Percentiles rank a stretch among this genome's conserved stretches.
Conservation (phyloP, 2,797 vertebrate species). For the Cynopterus sphinx region DNA sequence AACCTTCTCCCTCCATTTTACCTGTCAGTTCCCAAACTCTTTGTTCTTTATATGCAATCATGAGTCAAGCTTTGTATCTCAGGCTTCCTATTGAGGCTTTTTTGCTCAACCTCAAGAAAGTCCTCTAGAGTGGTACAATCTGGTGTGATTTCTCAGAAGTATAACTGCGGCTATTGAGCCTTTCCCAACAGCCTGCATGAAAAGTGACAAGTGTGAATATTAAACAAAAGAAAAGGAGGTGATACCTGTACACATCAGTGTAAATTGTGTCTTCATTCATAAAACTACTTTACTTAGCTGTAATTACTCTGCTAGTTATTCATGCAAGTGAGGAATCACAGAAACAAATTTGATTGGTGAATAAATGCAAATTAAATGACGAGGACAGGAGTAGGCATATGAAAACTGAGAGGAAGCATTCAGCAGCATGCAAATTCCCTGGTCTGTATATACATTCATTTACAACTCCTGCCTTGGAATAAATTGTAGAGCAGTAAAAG, state of each 20-base stretch:
- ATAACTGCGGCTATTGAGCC: constrained; percentile 44
- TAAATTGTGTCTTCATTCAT: constrained; percentile 71
- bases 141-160: constrained; percentile 56
- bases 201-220: constrained; percentile 55
- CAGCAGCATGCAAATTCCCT: constrained; percentile 66
- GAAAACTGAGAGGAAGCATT: constrained; percentile 48
- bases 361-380: constrained; percentile 68
- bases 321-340: constrained; percentile 49
- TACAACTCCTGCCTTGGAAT: constrained; percentile 35
- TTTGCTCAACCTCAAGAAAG: background rate
- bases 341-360: constrained; percentile 61
- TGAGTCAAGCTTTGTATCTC: constrained; percentile 25
- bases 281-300: constrained; percentile 5
- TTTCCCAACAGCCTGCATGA: constrained; percentile 46
- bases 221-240: constrained; percentile 55
- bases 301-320: constrained; percentile 38
- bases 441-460: constrained; percentile 35
- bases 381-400: constrained; percentile 41
- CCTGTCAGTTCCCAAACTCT: constrained; percentile 1
- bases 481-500: constrained; percentile 57
- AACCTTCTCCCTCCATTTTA: constrained; percentile 46
- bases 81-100: constrained; percentile 42
- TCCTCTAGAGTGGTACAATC: constrained; percentile 16
- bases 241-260: background rate
- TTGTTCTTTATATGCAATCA: constrained; percentile 30